phyloP scores from a whole-genome alignment of 2,797 vertebrate species.

The Gymnopithys bicolor region DNA sequence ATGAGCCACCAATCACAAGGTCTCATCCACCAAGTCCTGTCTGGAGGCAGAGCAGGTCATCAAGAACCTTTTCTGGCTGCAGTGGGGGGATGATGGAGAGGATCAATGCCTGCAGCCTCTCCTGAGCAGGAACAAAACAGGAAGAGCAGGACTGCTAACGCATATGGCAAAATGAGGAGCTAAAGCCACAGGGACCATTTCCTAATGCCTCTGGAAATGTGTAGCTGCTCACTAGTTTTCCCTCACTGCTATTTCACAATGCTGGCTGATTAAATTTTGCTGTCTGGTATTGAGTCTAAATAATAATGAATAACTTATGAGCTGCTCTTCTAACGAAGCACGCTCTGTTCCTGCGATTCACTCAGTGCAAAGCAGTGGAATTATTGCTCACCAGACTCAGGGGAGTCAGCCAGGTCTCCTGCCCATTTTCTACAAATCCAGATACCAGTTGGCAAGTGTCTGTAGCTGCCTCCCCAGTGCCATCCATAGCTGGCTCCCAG shows the following conservation, averaged over 20 bases:
- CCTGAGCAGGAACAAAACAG: neutral
- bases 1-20: rapidly evolving
- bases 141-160: neutral
- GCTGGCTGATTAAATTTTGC: conserved; percentile 32
- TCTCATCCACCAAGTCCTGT: neutral
- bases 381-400: neutral
- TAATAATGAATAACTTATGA: conserved; percentile 55
- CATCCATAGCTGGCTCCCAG: neutral
- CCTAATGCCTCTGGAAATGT: neutral
- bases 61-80: neutral
- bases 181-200: conserved; percentile 8
- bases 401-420: neutral
- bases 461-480: neutral
- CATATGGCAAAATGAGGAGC: neutral
- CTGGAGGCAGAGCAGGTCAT: neutral
- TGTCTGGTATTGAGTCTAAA: conserved; percentile 48
- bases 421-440: neutral
- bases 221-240: neutral
- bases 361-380: rapidly evolving
- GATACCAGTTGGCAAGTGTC: neutral
- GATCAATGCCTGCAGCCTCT: neutral
- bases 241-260: conserved; percentile 24
- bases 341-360: neutral
- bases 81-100: rapidly evolving
- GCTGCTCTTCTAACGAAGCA: neutral